phyloP scores from a whole-genome alignment of 2,113 vertebrate genomes.

The Corynorhinus townsendii region DNA sequence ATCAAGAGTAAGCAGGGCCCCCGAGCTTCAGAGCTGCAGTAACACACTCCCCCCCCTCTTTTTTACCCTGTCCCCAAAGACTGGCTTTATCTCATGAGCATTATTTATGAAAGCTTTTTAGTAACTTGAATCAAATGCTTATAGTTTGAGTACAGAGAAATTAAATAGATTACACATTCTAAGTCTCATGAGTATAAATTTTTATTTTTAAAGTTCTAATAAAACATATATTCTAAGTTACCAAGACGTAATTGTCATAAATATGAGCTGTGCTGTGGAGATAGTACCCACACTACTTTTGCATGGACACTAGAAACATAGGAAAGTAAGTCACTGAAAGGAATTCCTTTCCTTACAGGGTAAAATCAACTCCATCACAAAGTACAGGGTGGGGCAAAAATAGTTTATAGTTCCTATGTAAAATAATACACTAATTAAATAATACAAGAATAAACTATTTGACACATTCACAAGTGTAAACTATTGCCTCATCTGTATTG shows the following conservation, averaged over 20 bases:
- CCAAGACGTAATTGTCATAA: neutral
- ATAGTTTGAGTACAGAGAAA: neutral
- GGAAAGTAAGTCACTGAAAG: neutral
- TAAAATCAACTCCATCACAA: neutral
- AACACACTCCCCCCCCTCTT: no score
- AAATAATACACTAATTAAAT: neutral
- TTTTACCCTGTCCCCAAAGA: neutral
- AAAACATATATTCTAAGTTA: neutral
- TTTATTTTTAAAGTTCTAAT: conserved; percentile 5
- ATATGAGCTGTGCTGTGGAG: neutral
- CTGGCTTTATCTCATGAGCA: neutral
- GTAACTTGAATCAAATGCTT: neutral
- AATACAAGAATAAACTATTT: no score
- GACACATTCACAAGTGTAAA: no score
- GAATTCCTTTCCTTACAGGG: neutral
- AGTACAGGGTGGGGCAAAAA: neutral
- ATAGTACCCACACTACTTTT: neutral
- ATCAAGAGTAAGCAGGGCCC: neutral
- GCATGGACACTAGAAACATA: neutral
- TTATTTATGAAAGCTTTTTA: neutral
- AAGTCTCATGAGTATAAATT: neutral
- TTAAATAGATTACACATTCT: neutral
- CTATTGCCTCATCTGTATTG: neutral
- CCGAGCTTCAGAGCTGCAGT: neutral
- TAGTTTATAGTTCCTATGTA: neutral